Conservation (phyloP, 2,113 vertebrate species). For the Pseudorhombus dupliciocellatus region DNA sequence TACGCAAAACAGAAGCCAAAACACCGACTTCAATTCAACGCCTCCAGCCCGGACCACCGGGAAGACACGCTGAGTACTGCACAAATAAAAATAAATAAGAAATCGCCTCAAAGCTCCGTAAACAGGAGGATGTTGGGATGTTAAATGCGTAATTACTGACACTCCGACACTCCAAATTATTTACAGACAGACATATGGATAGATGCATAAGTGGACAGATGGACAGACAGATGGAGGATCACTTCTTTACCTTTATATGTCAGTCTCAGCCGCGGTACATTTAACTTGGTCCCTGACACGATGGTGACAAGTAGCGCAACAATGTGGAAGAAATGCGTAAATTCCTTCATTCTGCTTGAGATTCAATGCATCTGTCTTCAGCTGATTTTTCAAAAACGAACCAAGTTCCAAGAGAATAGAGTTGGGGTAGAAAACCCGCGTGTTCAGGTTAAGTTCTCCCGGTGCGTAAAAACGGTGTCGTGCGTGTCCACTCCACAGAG, state of each 20-base stretch:
- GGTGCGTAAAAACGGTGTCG: slow-evolving; percentile 34
- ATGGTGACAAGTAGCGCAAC: slow-evolving; percentile 40
- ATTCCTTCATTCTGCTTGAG: slow-evolving; percentile 59
- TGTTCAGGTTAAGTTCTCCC: slow-evolving; percentile 4
- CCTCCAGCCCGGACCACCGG: slow-evolving; percentile 40
- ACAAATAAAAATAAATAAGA: too few relatives aligned
- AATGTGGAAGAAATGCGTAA: slow-evolving; percentile 27
- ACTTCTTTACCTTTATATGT: slow-evolving; percentile 68
- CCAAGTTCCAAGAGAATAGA: slow-evolving; percentile 23
- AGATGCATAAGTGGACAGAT: slow-evolving; percentile 3
- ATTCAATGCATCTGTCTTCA: background rate
- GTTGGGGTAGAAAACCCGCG: background rate
- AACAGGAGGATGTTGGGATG: too few relatives aligned
- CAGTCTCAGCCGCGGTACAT: slow-evolving; percentile 70
- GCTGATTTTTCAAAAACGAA: background rate
- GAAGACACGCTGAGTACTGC: background rate
- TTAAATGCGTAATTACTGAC: background rate
- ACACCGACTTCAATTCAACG: slow-evolving; percentile 11
- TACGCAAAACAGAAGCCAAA: slow-evolving; percentile 55
- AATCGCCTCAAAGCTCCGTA: too few relatives aligned
- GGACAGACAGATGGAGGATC: slow-evolving; percentile 24
- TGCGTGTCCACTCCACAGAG: slow-evolving; percentile 1
- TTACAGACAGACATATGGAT: slow-evolving; percentile 24
- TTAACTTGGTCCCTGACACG: slow-evolving; percentile 56
- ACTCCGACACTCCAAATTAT: background rate